phyloP scores from a whole-genome alignment of 2,113 vertebrate genomes.

The Cercopithecus mona region DNA sequence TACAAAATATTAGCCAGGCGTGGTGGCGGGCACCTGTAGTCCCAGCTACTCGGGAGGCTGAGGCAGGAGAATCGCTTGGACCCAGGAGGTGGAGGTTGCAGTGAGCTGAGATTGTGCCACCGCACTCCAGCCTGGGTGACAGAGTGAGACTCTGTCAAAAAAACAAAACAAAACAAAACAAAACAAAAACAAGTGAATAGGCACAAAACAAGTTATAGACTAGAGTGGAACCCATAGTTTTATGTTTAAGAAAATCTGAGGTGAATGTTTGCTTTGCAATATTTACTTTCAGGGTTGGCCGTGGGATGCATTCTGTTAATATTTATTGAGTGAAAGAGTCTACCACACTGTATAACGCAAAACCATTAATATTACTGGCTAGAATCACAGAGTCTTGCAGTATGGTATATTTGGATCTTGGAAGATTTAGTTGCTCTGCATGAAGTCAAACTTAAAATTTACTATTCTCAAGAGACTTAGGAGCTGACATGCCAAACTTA shows the following conservation, averaged over 20 bases:
- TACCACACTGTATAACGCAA: not conserved
- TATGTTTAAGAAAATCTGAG: not conserved
- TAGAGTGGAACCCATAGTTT: not conserved
- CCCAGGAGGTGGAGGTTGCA: too few relatives aligned
- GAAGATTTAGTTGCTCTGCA: not conserved
- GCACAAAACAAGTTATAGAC: not conserved
- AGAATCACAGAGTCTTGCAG: not conserved
- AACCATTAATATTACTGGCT: not conserved
- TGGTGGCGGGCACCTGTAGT: too few relatives aligned
- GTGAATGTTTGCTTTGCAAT: not conserved
- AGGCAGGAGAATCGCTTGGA: too few relatives aligned
- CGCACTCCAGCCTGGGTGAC: too few relatives aligned
- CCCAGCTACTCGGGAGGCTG: too few relatives aligned
- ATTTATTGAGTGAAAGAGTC: not conserved
- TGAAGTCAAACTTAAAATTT: conserved; percentile 21
- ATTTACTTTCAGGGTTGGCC: not conserved
- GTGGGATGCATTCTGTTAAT: not conserved
- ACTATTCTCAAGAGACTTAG: not conserved
- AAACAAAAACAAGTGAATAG: too few relatives aligned
- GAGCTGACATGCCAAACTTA: not conserved
- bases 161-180: too few relatives aligned
- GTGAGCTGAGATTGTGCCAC: too few relatives aligned
- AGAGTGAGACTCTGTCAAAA: too few relatives aligned
- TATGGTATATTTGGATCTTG: not conserved
- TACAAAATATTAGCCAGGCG: too few relatives aligned